A percentile compares a stretch with the other conserved stretches of the same genome.
Conservation (phyloP, 2,888 invertebrate genomes). For the Icerya purchasi region DNA sequence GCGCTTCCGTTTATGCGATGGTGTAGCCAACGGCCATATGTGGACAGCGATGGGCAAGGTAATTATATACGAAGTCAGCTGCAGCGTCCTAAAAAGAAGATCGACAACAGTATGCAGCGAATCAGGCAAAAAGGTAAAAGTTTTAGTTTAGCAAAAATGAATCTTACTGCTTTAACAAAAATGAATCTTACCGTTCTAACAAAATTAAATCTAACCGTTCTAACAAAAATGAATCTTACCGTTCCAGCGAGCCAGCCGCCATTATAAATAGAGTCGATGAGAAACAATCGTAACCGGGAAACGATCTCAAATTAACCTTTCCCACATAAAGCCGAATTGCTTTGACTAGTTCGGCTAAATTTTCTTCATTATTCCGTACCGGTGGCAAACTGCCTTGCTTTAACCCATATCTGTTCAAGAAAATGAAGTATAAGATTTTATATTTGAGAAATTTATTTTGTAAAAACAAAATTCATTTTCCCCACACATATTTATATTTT, state of each 20-base stretch:
- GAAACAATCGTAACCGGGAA: slow-evolving; percentile 1
- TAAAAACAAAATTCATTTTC: background rate
- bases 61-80: slow-evolving; percentile 3
- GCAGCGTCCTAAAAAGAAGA: slow-evolving; percentile 1
- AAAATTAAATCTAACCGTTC: too few species aligned
- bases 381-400: background rate
- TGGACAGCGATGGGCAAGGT: background rate
- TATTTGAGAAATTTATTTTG: background rate
- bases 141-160: too few species aligned
- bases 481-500: too few species aligned
- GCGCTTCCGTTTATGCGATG: background rate
- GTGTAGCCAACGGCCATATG: slow-evolving; percentile 6
- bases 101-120: too few species aligned
- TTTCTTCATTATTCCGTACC: slow-evolving; percentile 2
- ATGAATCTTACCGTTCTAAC: background rate
- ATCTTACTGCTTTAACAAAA: too few species aligned
- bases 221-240: background rate
- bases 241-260: slow-evolving; percentile 4
- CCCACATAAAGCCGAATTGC: background rate
- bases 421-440: background rate
- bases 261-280: slow-evolving; percentile 7
- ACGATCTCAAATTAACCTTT: background rate
- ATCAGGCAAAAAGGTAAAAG: too few species aligned
- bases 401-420: background rate
- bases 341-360: slow-evolving; percentile 4